Base-by-base conservation (phyloP, 2,797 vertebrate species). In the Poecile montanus region DNA sequence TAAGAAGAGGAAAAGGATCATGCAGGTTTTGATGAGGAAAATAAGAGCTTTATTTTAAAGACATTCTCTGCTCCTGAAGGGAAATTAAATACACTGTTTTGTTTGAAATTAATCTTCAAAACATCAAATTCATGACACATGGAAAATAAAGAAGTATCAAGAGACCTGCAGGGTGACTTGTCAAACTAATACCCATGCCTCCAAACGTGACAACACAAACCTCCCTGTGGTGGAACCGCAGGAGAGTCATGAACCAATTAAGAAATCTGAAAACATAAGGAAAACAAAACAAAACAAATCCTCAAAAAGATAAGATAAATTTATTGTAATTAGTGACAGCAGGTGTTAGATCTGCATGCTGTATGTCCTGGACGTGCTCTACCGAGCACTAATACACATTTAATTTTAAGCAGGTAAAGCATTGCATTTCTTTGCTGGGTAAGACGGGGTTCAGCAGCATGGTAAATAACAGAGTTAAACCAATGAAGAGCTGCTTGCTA, bases 51-150 rank as follows among this genome's bases (percentile, higher is more conserved):
- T 77, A 65, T 58, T 89, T 78, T 89, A 89, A 89, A 93, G 66
- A 93, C 38, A 38, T 40, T 14, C 27, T 65, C 63, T 68, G 22
- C 22, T 80, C 67, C 68, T 57, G 48, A 74, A 60, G 45, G 45
- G 50, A 94, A 92, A 88, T 85, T 61, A 89, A 93, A 78, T 56
- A 90, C 2, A 1, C 19, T 62, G 45, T 11, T 81, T 87, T 88
- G 29, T 85, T 86, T 86, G 65, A 88, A 86, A 81, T 76, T 85
- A 53, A 85, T 76, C 74, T 90, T 79, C 53, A 79, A 65, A 88
- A 82, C 32, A 73, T 57, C 23, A 40, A 74, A 67, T 22, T 77
- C 61, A 48, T 44, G 50, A 88, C 57, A 88, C 53, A 74, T n/a
- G 16, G 32, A 92, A 63, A 91, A 93, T 34, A 85, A 87, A 42